Evolutionary conservation across 2,888 invertebrate species (phyloP).

Genomic region (Sthenelais limicola): DNA sequence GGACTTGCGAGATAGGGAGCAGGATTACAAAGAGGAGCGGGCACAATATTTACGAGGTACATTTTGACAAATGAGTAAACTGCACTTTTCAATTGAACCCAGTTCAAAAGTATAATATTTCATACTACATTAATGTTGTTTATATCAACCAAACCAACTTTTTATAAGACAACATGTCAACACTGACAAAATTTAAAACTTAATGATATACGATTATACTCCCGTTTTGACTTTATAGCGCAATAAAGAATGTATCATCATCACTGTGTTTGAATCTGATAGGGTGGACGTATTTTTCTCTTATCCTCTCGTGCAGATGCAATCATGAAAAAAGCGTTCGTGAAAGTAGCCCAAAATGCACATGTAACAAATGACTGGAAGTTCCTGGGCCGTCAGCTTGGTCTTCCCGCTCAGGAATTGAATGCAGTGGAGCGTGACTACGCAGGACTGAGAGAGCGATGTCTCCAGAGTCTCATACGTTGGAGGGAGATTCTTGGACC

Average conservation of each 20-base stretch:
- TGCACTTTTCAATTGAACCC: too few relatives aligned
- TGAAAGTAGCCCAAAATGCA: conserved; percentile 59
- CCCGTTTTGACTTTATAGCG: too few relatives aligned
- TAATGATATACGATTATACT: too few relatives aligned
- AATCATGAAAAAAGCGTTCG: conserved; percentile 59
- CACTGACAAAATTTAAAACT: too few relatives aligned
- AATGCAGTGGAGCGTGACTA: conserved; percentile 54
- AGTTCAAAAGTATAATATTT: too few relatives aligned
- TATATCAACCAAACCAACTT: background rate
- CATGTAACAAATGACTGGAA: conserved; percentile 59
- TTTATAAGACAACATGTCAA: too few relatives aligned
- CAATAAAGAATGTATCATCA: too few relatives aligned
- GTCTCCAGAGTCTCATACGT: conserved; percentile 56
- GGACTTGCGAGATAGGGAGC: conserved; percentile 58
- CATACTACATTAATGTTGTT: background rate
- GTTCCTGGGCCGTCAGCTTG: conserved; percentile 57
- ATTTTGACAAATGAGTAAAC: too few relatives aligned
- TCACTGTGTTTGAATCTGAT: too few relatives aligned
- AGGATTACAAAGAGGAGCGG: conserved; percentile 55
- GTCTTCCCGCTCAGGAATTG: conserved; percentile 57
- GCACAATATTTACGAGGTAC: conserved; percentile 57
- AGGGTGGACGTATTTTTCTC: background rate
- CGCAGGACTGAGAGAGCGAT: conserved; percentile 58
- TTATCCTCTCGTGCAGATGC: conserved; percentile 52
- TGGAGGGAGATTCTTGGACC: conserved; percentile 56